A percentile compares a stretch with the other conserved stretches of the same genome.
phyloP scores from a whole-genome alignment of 2,888 invertebrate species.

The Dichetophora obliterata region DNA sequence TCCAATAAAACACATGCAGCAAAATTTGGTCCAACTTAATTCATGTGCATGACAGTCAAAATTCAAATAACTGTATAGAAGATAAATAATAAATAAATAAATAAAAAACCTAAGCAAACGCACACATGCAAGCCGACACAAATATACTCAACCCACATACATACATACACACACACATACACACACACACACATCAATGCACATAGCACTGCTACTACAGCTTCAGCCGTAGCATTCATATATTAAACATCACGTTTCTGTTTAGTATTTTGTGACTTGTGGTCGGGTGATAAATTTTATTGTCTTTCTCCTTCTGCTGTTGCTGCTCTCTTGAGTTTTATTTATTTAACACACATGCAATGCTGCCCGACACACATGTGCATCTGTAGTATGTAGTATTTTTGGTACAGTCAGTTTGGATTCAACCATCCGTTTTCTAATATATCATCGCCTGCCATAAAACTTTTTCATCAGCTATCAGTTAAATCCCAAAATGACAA shows the following conservation, averaged over 20 bases:
- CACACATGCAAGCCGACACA: neutral
- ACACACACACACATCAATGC: neutral
- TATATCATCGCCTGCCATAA: slow-evolving; percentile 48
- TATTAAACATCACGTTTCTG: slow-evolving; percentile 57
- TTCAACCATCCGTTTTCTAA: slow-evolving; percentile 37
- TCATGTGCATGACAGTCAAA: slow-evolving; percentile 22
- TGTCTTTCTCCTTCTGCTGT: slow-evolving; percentile 50
- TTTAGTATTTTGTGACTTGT: slow-evolving; percentile 57
- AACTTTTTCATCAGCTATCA: slow-evolving; percentile 52
- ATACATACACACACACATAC: neutral
- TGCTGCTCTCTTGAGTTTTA: slow-evolving; percentile 23
- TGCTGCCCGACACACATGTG: neutral
- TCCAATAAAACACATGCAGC: neutral
- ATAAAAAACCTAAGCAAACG: neutral
- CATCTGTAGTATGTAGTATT: neutral
- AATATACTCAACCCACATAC: neutral
- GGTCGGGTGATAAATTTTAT: slow-evolving; percentile 60
- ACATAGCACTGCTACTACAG: neutral
- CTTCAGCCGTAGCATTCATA: slow-evolving; percentile 28
- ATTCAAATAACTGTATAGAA: slow-evolving; percentile 25
- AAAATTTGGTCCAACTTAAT: slow-evolving; percentile 5
- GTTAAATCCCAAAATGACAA: slow-evolving; percentile 61
- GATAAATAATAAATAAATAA: slow-evolving; percentile 14
- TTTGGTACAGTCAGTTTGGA: slow-evolving; percentile 33
- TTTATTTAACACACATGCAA: slow-evolving; percentile 28